A percentile compares a stretch with the other conserved stretches of the same genome.
These are phyloP conservation scores for Procavia capensis DNA, from an alignment of 2,113 vertebrate species.

Conservation along the genomic window DNA sequence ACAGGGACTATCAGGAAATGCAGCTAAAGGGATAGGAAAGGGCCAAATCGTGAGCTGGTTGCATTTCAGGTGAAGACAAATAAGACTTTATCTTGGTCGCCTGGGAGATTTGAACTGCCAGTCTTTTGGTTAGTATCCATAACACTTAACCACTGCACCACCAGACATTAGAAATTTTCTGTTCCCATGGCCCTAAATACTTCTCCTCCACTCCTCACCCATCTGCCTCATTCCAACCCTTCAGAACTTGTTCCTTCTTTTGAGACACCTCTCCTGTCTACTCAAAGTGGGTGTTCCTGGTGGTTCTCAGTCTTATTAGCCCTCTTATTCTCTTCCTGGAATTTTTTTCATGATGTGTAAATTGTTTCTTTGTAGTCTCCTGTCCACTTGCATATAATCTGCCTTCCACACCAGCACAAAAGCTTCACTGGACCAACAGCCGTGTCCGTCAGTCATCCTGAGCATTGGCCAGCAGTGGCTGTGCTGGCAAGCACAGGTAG, in stretches of 20 bases:
- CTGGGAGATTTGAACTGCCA: too few relatives aligned
- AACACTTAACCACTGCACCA: too few relatives aligned
- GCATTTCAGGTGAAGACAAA: not conserved
- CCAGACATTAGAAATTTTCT: not conserved
- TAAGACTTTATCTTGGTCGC: not conserved
- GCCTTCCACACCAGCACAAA: not conserved
- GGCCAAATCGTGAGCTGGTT: not conserved
- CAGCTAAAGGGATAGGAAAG: not conserved
- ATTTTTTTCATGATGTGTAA: not conserved
- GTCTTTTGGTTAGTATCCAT: too few relatives aligned
- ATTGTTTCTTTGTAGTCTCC: not conserved
- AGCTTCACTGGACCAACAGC: not conserved
- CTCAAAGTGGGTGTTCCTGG: not conserved
- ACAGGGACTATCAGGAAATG: not conserved
- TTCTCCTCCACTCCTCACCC: not conserved
- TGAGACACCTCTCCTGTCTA: not conserved
- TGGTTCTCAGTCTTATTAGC: not conserved
- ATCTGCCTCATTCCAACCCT: too few relatives aligned
- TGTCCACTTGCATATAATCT: not conserved
- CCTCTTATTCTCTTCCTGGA: not conserved
- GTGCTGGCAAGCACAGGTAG: not conserved
- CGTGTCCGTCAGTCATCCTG: not conserved
- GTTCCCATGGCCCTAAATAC: too few relatives aligned
- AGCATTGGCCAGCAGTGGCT: not conserved
- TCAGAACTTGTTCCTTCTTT: not conserved